These are phyloP conservation scores for Lasius platythorax DNA, from an alignment of 2,888 invertebrate species.

Conservation along the genomic window DNA sequence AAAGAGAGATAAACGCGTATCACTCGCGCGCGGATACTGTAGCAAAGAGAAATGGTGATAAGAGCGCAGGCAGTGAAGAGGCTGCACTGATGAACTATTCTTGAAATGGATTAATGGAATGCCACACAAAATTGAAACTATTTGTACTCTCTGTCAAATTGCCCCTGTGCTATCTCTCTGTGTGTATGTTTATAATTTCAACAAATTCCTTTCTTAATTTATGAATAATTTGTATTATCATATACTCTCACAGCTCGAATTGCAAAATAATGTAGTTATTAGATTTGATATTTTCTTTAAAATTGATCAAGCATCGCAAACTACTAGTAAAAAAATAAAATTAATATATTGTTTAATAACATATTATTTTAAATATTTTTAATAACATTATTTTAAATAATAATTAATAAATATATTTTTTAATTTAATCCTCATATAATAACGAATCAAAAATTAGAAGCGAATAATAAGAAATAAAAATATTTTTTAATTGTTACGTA, in stretches of 20 bases:
- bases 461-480: neutral
- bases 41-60: conserved; percentile 42
- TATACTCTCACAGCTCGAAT: neutral
- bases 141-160: conserved; percentile 1
- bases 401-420: neutral
- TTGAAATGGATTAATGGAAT: conserved; percentile 31
- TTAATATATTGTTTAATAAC: neutral
- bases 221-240: neutral
- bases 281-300: neutral
- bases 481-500: neutral
- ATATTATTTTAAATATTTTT: too few species aligned
- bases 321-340: neutral
- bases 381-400: neutral
- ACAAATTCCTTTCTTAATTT: neutral
- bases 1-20: conserved; percentile 36
- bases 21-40: conserved; percentile 26
- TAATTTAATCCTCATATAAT: neutral
- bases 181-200: neutral
- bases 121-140: conserved; percentile 11
- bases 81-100: conserved; percentile 41
- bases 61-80: conserved; percentile 30
- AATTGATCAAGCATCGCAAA: neutral
- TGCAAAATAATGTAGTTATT: neutral
- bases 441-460: neutral
- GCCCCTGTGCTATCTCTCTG: neutral